Conservation (phyloP, 2,797 vertebrate genomes). For the Ptychadena robeensis region DNA sequence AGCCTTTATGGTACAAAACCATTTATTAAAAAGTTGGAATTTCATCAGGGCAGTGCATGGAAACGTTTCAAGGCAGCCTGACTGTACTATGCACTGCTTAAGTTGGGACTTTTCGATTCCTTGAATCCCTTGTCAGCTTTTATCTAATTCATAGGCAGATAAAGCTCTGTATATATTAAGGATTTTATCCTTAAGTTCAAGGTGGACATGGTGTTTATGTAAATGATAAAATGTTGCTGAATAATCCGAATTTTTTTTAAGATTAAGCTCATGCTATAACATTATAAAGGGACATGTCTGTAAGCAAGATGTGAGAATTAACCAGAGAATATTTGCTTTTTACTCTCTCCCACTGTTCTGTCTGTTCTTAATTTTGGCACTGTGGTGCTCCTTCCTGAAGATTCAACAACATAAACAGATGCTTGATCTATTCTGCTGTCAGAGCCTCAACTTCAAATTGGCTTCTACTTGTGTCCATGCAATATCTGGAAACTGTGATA, state of each 20-base stretch:
- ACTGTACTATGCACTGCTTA: too few species aligned
- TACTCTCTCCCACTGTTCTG: constrained; percentile 10
- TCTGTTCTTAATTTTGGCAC: constrained; percentile 15
- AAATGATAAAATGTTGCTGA: not conserved
- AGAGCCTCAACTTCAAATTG: constrained; percentile 1
- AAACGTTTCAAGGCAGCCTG: too few species aligned
- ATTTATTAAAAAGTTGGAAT: too few species aligned
- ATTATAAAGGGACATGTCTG: not conserved
- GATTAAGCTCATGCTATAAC: not conserved
- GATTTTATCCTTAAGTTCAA: not conserved
- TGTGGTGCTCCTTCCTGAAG: not conserved
- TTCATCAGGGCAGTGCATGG: too few species aligned
- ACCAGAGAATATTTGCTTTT: not conserved
- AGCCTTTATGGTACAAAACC: too few species aligned
- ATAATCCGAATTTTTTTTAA: not conserved
- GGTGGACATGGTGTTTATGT: not conserved
- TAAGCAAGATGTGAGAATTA: not conserved
- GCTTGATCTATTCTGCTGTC: not conserved
- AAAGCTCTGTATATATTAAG: not conserved
- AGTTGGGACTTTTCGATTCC: too few species aligned
- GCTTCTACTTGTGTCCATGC: not conserved
- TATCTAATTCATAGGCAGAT: not conserved
- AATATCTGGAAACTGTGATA: not conserved
- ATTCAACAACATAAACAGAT: not conserved
- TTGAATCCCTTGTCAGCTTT: too few species aligned